Evolutionary conservation across 2,888 invertebrate genomes (phyloP).

Genomic region (Mystacides longicornis): DNA sequence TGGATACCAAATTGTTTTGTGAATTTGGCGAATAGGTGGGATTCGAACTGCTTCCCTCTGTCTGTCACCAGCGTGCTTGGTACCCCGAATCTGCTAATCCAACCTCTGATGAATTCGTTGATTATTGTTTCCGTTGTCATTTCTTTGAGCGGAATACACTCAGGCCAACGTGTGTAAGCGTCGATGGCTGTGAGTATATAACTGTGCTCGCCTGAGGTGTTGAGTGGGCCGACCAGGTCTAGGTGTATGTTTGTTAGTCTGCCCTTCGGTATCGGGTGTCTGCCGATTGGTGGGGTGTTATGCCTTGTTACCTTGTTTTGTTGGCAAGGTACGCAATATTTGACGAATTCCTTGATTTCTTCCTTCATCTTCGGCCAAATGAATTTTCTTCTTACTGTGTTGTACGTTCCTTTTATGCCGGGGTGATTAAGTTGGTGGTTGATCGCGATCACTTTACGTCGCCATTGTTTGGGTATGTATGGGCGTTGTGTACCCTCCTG

Average conservation of each 20-base stretch:
- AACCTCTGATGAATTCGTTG: conserved; percentile 20
- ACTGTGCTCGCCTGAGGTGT: not conserved
- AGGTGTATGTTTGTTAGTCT: conserved; percentile 30
- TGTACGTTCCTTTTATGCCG: conserved; percentile 20
- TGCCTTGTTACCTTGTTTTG: conserved; percentile 29
- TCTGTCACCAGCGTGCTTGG: conserved; percentile 24
- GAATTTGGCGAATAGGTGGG: conserved; percentile 19
- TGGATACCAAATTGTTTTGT: conserved; percentile 21
- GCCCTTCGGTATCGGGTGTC: conserved; percentile 21
- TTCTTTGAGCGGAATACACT: conserved; percentile 30
- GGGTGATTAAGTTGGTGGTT: conserved; percentile 27
- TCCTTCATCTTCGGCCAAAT: conserved; percentile 31
- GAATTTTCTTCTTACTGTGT: conserved; percentile 28
- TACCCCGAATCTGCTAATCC: conserved; percentile 28
- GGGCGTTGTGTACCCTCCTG: not conserved
- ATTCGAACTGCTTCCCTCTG: conserved; percentile 25
- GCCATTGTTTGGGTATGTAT: not conserved
- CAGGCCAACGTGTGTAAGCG: conserved; percentile 34
- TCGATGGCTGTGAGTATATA: conserved; percentile 29
- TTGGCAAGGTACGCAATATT: conserved; percentile 29
- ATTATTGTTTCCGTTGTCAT: conserved; percentile 4
- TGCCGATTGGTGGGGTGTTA: conserved; percentile 22
- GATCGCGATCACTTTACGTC: conserved; percentile 20
- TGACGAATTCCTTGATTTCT: conserved; percentile 28
- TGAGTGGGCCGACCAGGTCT: conserved; percentile 28